phyloP scores from a whole-genome alignment of 1,140 invertebrate species.

The Dreissena polymorpha region DNA sequence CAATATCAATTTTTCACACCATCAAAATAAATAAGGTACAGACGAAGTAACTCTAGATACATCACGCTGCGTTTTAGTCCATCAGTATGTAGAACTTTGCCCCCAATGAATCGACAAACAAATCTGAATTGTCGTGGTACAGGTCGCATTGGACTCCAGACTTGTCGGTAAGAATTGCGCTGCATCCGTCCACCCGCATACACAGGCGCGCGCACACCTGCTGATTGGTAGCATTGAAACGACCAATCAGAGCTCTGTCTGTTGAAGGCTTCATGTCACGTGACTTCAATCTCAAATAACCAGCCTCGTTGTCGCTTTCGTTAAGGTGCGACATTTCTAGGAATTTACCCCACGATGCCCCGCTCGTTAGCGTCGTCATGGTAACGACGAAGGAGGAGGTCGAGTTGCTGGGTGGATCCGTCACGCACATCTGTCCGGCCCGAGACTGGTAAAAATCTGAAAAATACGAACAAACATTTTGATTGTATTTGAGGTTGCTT shows the following conservation, averaged over 20 bases:
- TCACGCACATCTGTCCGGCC: constrained; percentile 13
- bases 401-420: not conserved
- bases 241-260: constrained; percentile 36
- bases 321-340: constrained; percentile 15
- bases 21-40: no score
- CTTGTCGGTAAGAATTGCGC: constrained; percentile 11
- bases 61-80: not conserved
- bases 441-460: constrained; percentile 22
- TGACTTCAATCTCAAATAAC: constrained; percentile 20
- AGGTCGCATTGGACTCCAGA: constrained; percentile 9
- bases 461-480: not conserved
- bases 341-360: constrained; percentile 35
- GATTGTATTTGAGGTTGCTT: not conserved
- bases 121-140: constrained; percentile 34
- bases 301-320: constrained; percentile 18
- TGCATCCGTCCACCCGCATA: constrained; percentile 44
- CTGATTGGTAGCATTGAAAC: constrained; percentile 37
- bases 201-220: constrained; percentile 48
- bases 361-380: constrained; percentile 37
- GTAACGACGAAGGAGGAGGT: constrained; percentile 6
- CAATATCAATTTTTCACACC: no score
- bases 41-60: no score
- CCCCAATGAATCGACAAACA: constrained; percentile 23
- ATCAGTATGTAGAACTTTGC: constrained; percentile 27
- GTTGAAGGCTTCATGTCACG: constrained; percentile 26